These are phyloP conservation scores for Leptopilina boulardi DNA, from an alignment of 1,140 invertebrate genomes.

Conservation along the genomic window DNA sequence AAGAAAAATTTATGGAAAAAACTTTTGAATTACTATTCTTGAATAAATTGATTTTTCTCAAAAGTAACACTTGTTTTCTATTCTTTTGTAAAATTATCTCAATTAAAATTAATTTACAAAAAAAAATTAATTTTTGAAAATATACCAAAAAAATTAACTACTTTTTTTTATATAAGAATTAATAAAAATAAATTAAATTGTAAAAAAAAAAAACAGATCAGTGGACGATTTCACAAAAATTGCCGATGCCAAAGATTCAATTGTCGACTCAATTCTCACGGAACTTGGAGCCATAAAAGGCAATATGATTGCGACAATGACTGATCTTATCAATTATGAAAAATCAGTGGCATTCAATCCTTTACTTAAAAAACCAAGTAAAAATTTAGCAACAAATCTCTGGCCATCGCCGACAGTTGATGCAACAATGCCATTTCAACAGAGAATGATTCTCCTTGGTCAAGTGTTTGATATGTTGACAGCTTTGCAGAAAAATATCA, in stretches of 20 bases:
- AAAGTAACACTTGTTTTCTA: too few species aligned
- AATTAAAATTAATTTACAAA: too few species aligned
- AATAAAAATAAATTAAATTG: too few species aligned
- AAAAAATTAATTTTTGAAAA: too few species aligned
- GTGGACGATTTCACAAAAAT: conserved; percentile 64
- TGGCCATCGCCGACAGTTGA: conserved; percentile 61
- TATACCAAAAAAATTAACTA: too few species aligned
- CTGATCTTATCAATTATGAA: conserved; percentile 64
- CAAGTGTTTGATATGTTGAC: conserved; percentile 73
- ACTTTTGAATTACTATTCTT: too few species aligned
- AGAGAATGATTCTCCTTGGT: conserved; percentile 66
- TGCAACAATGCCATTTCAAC: conserved; percentile 64
- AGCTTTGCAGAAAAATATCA: conserved; percentile 68
- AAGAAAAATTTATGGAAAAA: too few species aligned
- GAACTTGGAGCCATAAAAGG: conserved; percentile 67
- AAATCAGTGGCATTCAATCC: conserved; percentile 49
- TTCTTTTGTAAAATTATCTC: too few species aligned
- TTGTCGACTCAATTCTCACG: conserved; percentile 65
- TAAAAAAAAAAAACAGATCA: too few species aligned
- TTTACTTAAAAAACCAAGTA: conserved; percentile 57
- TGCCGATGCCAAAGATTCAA: conserved; percentile 64
- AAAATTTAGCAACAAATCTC: conserved; percentile 55
- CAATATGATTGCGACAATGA: conserved; percentile 66
- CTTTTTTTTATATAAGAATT: too few species aligned
- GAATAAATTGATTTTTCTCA: too few species aligned